These are phyloP conservation scores for Rhizomys pruinosus DNA, from an alignment of 2,113 vertebrate genomes.

Conservation along the genomic window DNA sequence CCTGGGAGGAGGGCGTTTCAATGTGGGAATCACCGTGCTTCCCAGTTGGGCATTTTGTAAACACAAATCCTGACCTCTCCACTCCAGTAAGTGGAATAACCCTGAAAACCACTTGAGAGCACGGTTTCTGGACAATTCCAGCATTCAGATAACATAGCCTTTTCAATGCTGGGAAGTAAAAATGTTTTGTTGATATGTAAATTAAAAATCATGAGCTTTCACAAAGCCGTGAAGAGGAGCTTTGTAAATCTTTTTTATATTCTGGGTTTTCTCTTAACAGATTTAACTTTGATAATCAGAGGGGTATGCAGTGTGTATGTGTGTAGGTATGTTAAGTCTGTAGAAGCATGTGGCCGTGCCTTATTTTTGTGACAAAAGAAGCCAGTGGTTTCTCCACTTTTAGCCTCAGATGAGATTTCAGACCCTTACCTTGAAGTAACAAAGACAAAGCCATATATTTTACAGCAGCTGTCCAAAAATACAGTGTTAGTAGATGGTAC, in stretches of 20 bases:
- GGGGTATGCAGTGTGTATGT: neutral
- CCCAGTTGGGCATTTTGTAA: neutral
- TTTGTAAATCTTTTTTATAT: conserved; percentile 1
- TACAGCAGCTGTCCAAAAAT: neutral
- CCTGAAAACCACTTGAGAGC: conserved; percentile 1
- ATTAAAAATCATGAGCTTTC: conserved; percentile 43
- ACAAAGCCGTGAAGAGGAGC: conserved; percentile 41
- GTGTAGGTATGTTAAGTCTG: neutral
- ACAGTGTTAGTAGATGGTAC: neutral
- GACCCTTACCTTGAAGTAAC: neutral
- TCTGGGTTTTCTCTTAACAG: neutral
- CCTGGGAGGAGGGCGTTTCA: neutral
- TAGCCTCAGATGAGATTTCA: neutral
- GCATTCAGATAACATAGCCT: conserved; percentile 27
- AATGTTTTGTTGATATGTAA: conserved; percentile 32
- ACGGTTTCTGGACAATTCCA: conserved; percentile 11
- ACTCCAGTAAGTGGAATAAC: neutral
- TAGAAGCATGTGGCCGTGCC: neutral
- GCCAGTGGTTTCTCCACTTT: neutral
- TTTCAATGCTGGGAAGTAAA: conserved; percentile 36
- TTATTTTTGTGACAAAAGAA: neutral
- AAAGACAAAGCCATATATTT: neutral
- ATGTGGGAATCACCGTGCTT: neutral
- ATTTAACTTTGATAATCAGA: neutral
- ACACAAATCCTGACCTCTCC: neutral